Conservation (phyloP, 2,113 vertebrate species). For the Talpa occidentalis region DNA sequence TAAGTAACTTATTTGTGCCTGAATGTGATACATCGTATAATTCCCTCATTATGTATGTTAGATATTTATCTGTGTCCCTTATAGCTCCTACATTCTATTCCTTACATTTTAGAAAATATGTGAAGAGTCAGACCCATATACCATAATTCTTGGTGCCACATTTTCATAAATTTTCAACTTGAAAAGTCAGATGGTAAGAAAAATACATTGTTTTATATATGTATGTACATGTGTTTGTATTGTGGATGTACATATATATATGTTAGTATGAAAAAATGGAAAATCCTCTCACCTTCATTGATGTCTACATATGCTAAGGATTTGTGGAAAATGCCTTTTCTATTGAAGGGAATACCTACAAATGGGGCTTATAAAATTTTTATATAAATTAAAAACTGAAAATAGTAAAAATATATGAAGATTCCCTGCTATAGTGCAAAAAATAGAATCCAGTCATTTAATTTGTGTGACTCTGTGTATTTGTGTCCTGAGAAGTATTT, state of each 20-base stretch:
- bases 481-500: not conserved
- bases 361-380: not conserved
- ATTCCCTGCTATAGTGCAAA: not conserved
- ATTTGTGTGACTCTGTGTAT: not conserved
- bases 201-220: not conserved
- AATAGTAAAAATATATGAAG: conserved; percentile 8
- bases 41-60: not conserved
- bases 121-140: not conserved
- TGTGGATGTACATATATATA: not conserved
- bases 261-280: not conserved
- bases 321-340: not conserved
- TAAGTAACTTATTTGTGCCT: not conserved
- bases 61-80: not conserved
- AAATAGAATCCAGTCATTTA: not conserved
- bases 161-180: not conserved
- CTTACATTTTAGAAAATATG: not conserved
- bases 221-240: not conserved
- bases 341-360: not conserved
- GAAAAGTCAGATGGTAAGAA: not conserved
- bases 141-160: not conserved
- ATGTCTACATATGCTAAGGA: not conserved
- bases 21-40: not conserved
- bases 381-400: not conserved
- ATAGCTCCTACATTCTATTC: not conserved
- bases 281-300: not conserved